Evolutionary conservation across 92 coral and sea anemone species (phyloP).

Genomic region (Blastomussa wellsi): DNA sequence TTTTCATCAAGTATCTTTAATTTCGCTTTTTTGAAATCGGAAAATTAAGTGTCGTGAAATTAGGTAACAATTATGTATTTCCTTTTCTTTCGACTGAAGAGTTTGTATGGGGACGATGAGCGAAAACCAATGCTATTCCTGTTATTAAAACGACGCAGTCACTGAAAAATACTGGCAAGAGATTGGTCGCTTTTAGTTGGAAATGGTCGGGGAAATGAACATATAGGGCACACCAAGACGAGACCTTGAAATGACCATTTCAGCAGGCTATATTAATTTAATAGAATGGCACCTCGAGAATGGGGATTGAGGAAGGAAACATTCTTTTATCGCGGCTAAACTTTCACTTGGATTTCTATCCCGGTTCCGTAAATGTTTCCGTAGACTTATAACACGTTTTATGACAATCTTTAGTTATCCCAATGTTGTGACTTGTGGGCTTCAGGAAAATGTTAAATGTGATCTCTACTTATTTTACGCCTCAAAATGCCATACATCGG

Average conservation of each 20-base stretch:
- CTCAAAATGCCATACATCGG: background rate
- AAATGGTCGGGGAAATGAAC: background rate
- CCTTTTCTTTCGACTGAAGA: too few relatives aligned
- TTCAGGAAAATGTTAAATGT: background rate
- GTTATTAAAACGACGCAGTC: background rate
- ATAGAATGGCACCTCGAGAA: background rate
- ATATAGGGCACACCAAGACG: background rate
- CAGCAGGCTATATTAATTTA: background rate
- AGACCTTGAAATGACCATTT: background rate
- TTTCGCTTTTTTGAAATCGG: too few relatives aligned
- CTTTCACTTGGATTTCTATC: background rate
- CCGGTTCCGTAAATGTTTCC: background rate
- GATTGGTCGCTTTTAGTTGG: background rate
- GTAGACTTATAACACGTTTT: background rate
- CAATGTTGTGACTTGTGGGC: background rate
- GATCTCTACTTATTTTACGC: background rate
- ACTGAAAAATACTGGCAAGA: background rate
- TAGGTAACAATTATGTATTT: too few relatives aligned
- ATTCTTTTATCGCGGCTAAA: background rate
- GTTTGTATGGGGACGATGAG: too few relatives aligned
- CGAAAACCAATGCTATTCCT: background rate
- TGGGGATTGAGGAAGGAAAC: background rate
- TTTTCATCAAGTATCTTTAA: too few relatives aligned
- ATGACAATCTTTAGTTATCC: background rate
- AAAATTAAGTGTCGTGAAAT: too few relatives aligned